These are phyloP conservation scores for Eulemur coronatus DNA, from an alignment of 2,797 vertebrate genomes.

Conservation along the genomic window DNA sequence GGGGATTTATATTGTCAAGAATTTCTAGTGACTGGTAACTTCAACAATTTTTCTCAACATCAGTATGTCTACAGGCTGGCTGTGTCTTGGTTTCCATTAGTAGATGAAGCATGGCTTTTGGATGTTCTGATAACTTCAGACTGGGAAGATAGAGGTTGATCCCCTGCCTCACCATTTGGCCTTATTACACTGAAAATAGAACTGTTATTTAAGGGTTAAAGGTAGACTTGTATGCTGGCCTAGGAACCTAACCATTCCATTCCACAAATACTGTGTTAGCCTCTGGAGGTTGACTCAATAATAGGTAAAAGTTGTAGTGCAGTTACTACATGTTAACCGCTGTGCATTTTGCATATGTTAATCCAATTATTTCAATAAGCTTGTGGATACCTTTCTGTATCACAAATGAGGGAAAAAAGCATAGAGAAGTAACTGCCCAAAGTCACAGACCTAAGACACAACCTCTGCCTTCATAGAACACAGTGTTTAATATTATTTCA, in stretches of 20 bases:
- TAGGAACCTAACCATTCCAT: not conserved
- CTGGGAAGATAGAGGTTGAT: not conserved
- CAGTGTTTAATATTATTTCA: conserved; percentile 18
- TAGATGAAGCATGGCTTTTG: not conserved
- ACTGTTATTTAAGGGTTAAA: not conserved
- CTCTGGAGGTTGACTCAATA: not conserved
- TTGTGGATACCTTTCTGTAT: not conserved
- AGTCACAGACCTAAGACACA: not conserved
- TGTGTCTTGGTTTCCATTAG: not conserved
- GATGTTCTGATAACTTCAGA: not conserved
- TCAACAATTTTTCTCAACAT: not conserved
- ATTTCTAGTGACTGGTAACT: not conserved
- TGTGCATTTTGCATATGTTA: conserved; percentile 7
- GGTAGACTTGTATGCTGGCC: not conserved
- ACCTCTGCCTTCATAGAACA: not conserved
- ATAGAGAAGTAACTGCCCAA: not conserved
- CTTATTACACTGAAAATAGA: not conserved
- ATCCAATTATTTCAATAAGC: not conserved
- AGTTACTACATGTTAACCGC: not conserved
- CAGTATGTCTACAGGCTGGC: not conserved
- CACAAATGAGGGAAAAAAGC: not conserved
- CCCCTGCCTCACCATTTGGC: not conserved
- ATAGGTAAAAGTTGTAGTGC: not conserved
- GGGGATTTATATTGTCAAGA: not conserved
- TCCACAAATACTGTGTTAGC: not conserved